Evolutionary conservation across 2,888 invertebrate species (phyloP).

Genomic region (Papilio gigon): DNA sequence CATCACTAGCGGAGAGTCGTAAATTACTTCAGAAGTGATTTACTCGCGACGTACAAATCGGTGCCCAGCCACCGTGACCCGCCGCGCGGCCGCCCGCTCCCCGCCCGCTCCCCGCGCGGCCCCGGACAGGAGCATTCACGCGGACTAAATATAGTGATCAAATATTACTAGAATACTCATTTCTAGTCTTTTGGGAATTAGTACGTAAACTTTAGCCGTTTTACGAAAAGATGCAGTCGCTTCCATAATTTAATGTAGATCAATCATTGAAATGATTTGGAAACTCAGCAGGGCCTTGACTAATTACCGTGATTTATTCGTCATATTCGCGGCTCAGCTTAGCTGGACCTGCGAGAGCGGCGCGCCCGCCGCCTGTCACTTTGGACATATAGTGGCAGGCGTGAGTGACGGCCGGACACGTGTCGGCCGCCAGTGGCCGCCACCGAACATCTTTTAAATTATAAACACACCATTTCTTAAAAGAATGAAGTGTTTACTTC

Average conservation of each 20-base stretch:
- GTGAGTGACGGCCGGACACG: slow-evolving; percentile 66
- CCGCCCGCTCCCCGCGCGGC: slow-evolving; percentile 50
- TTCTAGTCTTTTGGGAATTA: too few species aligned
- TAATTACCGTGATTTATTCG: slow-evolving; percentile 9
- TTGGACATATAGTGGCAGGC: slow-evolving; percentile 60
- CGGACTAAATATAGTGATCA: slow-evolving; percentile 4
- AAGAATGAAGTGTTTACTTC: too few species aligned
- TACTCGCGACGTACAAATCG: slow-evolving; percentile 75
- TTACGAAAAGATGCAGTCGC: background rate
- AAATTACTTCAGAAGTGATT: slow-evolving; percentile 81
- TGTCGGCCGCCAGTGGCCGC: slow-evolving; percentile 68
- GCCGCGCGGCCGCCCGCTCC: slow-evolving; percentile 63
- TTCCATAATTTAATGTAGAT: too few species aligned
- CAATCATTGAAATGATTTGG: background rate
- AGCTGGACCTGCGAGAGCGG: background rate
- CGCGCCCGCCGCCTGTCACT: slow-evolving; percentile 20
- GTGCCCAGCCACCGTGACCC: slow-evolving; percentile 69
- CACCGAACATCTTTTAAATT: slow-evolving; percentile 62
- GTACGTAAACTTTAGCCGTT: too few species aligned
- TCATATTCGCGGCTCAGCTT: slow-evolving; percentile 6
- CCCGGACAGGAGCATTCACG: slow-evolving; percentile 25
- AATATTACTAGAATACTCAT: background rate
- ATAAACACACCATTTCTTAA: slow-evolving; percentile 57
- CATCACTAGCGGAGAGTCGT: slow-evolving; percentile 64
- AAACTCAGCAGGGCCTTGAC: background rate